A percentile compares a stretch with the other conserved stretches of the same genome.
phyloP scores from a whole-genome alignment of 1,140 invertebrate genomes.

The Drosophila micromelanica region DNA sequence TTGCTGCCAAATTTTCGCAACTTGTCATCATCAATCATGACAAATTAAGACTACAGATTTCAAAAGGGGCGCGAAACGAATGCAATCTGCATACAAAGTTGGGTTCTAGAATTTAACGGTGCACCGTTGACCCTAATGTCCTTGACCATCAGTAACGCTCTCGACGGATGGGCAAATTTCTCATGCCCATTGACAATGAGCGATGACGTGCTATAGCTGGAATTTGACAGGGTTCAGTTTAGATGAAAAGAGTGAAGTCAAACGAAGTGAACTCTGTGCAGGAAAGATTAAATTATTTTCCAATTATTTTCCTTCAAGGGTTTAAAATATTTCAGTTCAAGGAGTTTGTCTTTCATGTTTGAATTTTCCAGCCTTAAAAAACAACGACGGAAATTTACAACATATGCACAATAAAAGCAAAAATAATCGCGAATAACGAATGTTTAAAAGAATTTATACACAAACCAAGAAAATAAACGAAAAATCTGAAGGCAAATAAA shows the following conservation, averaged over 20 bases:
- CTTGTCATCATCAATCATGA: conserved; percentile 37
- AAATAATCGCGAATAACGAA: conserved; percentile 36
- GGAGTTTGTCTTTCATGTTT: conserved; percentile 7
- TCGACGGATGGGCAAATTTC: conserved; percentile 27
- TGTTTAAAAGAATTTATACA: conserved; percentile 72
- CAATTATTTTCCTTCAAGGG: too few relatives aligned
- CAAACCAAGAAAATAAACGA: conserved; percentile 35
- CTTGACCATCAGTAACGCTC: conserved; percentile 16
- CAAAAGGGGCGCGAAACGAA: not conserved
- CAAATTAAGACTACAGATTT: conserved; percentile 26
- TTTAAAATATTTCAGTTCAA: conserved; percentile 5
- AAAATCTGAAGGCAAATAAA: conserved; percentile 60
- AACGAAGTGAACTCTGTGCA: not conserved
- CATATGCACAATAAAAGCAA: conserved; percentile 21
- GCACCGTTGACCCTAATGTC: conserved; percentile 38
- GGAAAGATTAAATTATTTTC: not conserved
- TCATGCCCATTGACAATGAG: conserved; percentile 38
- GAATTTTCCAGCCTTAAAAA: conserved; percentile 8
- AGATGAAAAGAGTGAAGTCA: not conserved
- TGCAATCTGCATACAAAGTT: conserved; percentile 27
- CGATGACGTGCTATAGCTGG: conserved; percentile 12
- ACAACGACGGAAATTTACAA: conserved; percentile 5
- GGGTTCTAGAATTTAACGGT: not conserved
- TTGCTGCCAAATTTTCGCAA: conserved; percentile 10
- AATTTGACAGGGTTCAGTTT: conserved; percentile 3